Evolutionary conservation across 1,140 invertebrate genomes (phyloP), one percentile per base, ranked within the genome.

Genomic region (Oscheius sp.): DNA sequence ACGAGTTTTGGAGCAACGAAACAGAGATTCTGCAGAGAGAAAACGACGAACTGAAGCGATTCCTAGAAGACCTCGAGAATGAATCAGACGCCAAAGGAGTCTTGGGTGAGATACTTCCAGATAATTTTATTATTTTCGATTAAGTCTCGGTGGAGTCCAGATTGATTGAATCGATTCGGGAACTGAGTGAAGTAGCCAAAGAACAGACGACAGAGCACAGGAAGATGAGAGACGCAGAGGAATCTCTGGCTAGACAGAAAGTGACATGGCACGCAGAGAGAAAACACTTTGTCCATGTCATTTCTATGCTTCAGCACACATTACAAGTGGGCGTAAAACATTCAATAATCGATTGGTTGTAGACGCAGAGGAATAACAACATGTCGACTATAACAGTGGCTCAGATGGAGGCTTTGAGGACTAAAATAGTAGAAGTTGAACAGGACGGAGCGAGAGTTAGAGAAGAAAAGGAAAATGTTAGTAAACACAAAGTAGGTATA

Each of bases 61-160:
- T 75, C 38, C 42, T 75, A n/a, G 73, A 71, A 35, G 73, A 75
- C 38, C 42, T 75, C n/a, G 73, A 75, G 28, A 75, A 75, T 35
- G 73, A 75, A 42, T 63, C 23, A 34, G 73, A 75, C 23, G 59
- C 68, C 23, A 75, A 75, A 38, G 58, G 55, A 31, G 68, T 75
- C 23, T 46, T 75, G 1, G 73, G 73, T 35, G 35, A 23, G 62
- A 32, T 7, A 7, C 36, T 26, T 10, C 15, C 61, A 13, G 7
- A 10, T 34, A 32, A 32, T 63, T 7, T n/a, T n/a, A 10, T 15
- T 4, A 15, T 13, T 55, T 55, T 29, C 32, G 23, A 45, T 45
- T 45, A 18, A 63, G 61, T 34, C 29, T 52, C 68, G 18, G 59
- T 75, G 3, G 68, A 75, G 34, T 58, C 70, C n/a, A 26, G 73